These are phyloP conservation scores for Steatocranus sp. DNA, from an alignment of 2,797 vertebrate species.

Conservation along the genomic window DNA sequence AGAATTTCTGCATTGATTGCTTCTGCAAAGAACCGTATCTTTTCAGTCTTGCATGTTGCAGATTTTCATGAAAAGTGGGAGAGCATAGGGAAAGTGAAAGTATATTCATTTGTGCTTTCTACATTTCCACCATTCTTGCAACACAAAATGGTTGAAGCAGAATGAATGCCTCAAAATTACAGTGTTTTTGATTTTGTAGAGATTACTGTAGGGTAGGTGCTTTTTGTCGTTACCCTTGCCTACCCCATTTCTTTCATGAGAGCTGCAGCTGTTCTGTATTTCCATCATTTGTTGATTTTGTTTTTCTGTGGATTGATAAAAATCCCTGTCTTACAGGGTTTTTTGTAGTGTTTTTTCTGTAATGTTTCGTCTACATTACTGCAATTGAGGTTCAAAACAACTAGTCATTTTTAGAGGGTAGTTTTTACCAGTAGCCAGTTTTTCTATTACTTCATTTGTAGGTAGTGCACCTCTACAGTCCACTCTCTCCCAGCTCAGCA, in stretches of 20 bases:
- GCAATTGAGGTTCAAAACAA: background rate
- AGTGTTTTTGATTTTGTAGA: background rate
- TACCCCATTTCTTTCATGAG: background rate
- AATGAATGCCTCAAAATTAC: background rate
- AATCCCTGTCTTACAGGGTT: background rate
- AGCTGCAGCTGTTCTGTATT: background rate
- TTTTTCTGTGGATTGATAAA: background rate
- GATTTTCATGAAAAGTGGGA: background rate
- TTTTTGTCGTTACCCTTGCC: background rate
- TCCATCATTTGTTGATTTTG: background rate
- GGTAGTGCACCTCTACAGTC: background rate
- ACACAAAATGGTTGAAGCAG: background rate
- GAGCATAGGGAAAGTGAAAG: background rate
- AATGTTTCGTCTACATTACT: fast-evolving
- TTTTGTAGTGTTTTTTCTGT: background rate
- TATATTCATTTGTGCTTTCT: background rate
- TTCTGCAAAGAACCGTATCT: background rate
- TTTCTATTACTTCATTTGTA: background rate
- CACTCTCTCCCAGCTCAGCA: background rate
- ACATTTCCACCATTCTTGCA: background rate
- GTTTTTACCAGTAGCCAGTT: background rate
- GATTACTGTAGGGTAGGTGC: background rate
- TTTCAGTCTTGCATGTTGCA: background rate
- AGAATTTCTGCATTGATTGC: background rate
- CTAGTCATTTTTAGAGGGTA: background rate